Evolutionary conservation across 2,888 invertebrate genomes (phyloP).

Genomic region (Spialia ferax): DNA sequence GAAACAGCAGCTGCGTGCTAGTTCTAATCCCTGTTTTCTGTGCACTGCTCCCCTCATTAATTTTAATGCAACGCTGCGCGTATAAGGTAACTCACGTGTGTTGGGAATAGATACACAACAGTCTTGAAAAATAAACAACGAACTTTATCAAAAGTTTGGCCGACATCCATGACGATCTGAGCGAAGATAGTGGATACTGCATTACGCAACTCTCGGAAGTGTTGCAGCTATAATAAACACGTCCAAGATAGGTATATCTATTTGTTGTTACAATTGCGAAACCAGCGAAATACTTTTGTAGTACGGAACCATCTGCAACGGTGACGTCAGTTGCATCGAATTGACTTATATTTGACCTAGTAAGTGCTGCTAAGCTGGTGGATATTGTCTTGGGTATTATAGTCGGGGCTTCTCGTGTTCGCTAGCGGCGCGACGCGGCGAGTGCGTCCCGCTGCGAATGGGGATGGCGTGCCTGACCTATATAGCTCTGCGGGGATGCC

Average conservation of each 20-base stretch:
- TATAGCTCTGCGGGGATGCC: constrained; percentile 62
- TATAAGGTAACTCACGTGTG: constrained; percentile 2
- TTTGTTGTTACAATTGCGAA: constrained; percentile 16
- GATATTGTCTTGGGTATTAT: constrained; percentile 26
- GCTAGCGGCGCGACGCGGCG: constrained; percentile 43
- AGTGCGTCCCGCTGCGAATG: constrained; percentile 55
- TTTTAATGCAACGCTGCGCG: constrained; percentile 17
- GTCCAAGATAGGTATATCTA: constrained; percentile 17
- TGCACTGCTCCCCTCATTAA: constrained; percentile 29
- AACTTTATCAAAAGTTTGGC: constrained; percentile 18
- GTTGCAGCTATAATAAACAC: constrained; percentile 28
- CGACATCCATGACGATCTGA: constrained; percentile 24
- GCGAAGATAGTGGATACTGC: constrained; percentile 20
- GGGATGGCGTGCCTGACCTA: constrained; percentile 79
- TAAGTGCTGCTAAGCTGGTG: constrained; percentile 8
- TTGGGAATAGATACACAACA: constrained; percentile 8
- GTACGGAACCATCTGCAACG: constrained; percentile 12
- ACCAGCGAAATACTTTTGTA: background rate
- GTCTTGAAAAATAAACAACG: constrained; percentile 20
- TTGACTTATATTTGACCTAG: constrained; percentile 30
- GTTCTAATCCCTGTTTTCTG: constrained; percentile 28
- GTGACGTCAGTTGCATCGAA: constrained; percentile 33
- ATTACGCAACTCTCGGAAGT: constrained; percentile 29
- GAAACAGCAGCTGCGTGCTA: constrained; percentile 44
- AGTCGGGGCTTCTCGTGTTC: constrained; percentile 32